Evolutionary conservation across 1,140 invertebrate genomes (phyloP).

Genomic region (Drosophila neocordata): DNA sequence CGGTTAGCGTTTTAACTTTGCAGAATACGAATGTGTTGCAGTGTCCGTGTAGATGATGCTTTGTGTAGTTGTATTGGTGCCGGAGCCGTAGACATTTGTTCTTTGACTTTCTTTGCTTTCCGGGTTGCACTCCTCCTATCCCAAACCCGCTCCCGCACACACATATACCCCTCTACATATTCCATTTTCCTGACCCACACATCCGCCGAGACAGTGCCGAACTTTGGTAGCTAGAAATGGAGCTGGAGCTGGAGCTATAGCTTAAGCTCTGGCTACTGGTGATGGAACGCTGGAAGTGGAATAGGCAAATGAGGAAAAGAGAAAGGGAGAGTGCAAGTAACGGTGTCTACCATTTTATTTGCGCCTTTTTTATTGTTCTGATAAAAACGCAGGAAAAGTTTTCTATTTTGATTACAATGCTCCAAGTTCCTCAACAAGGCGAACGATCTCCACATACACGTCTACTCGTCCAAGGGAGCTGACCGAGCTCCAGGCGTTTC

Average conservation of each 20-base stretch:
- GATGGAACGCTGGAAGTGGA: no score
- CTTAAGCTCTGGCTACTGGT: neutral
- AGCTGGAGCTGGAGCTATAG: constrained; percentile 5
- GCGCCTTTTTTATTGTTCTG: constrained; percentile 22
- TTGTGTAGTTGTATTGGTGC: constrained; percentile 17
- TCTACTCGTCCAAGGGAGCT: constrained; percentile 9
- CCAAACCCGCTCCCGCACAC: neutral
- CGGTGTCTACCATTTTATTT: constrained; percentile 19
- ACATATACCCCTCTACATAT: neutral
- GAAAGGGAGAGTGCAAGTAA: neutral
- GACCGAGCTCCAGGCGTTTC: neutral
- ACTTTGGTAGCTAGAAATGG: constrained; percentile 30
- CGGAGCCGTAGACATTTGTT: constrained; percentile 69
- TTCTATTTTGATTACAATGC: constrained; percentile 26
- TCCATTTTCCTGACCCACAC: neutral
- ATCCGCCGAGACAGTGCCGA: constrained; percentile 17
- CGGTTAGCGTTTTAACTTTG: neutral
- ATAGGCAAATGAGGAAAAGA: neutral
- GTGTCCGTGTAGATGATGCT: constrained; percentile 27
- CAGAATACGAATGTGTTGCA: constrained; percentile 6
- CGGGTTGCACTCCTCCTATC: constrained; percentile 35
- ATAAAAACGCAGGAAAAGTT: constrained; percentile 19
- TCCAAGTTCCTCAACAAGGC: constrained; percentile 13
- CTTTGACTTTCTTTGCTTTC: constrained; percentile 78
- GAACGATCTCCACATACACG: neutral